Percentiles rank a stretch among this genome's conserved stretches.
phyloP scores from a whole-genome alignment of 2,113 vertebrate genomes.

The Galeopterus variegatus region DNA sequence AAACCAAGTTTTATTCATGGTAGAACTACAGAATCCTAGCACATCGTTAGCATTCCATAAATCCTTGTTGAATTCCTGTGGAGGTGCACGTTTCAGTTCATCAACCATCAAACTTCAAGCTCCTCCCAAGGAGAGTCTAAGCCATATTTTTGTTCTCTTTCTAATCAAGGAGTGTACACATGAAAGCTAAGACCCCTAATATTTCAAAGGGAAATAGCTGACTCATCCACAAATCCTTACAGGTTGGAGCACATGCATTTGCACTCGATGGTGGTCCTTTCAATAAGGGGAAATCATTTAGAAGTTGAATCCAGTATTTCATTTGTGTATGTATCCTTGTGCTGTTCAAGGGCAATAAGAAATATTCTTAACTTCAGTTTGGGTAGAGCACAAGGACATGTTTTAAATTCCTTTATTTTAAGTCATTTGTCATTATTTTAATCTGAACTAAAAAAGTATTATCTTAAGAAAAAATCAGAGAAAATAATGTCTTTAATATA shows the following conservation, averaged over 20 bases:
- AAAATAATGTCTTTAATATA: neutral
- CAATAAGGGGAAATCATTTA: neutral
- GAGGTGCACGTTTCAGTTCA: neutral
- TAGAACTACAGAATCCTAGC: neutral
- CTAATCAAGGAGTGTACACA: neutral
- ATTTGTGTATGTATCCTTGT: neutral
- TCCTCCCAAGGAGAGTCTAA: neutral
- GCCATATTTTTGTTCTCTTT: neutral
- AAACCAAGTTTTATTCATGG: neutral
- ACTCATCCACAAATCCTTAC: neutral
- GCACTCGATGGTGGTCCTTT: neutral
- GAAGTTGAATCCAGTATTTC: neutral
- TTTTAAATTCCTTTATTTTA: neutral
- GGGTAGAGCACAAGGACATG: neutral
- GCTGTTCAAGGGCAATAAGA: neutral
- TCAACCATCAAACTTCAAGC: neutral
- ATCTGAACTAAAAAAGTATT: neutral
- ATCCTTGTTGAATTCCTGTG: neutral
- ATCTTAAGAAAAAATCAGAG: neutral
- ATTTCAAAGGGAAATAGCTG: neutral
- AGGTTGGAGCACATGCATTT: accelerated
- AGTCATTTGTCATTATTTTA: neutral
- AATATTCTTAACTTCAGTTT: neutral
- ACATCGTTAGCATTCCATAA: neutral
- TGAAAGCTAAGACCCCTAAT: neutral